Evolutionary conservation across 2,888 invertebrate species (phyloP), one percentile per base, ranked within the genome.

Genomic region (Ophioninae sp.): DNA sequence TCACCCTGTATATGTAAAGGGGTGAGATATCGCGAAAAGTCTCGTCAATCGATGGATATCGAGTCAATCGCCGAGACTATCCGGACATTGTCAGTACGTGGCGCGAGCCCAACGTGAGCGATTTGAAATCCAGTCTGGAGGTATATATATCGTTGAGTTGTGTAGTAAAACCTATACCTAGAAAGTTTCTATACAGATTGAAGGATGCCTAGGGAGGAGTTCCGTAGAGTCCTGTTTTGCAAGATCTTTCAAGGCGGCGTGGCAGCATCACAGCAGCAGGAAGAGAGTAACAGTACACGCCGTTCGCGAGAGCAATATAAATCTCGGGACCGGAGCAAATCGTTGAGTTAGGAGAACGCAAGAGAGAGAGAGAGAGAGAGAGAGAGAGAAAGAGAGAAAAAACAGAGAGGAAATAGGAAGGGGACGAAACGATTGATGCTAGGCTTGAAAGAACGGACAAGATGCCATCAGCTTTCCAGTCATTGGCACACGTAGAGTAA

Each of bases 201-300:
- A 44, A 72, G 63, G 71, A 72, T 73, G 59, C 41, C 30, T 74
- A 56, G 78, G 74, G 74, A 79, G 78, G 78, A 79, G 74, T 78
- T 78, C 37, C 67, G 63, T 20, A 59, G 59, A 77, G 77, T 78
- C 77, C 77, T 83, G 80, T 77, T 83, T 77, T 39, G 56, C 77
- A 72, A 80, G 77, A 80, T 80, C 77, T 80, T 83, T 65, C 77
- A 69, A 30, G 79, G 58, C 44, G 44, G 73, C 69, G 79, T 10
- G 51, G 76, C 76, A 76, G 67, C 76, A 68, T 58, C 73, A 68
- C 78, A 73, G 79, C 72, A 82, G 86, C 87, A 84, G 87, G 87
- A 88, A 86, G 87, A 88, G 89, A 89, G 90, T 91, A 91, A 90
- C 90, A 91, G 91, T 91, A 90, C 88, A 85, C 85, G 86, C 88